Base-by-base conservation (phyloP, 2,888 invertebrate genomes). In the Acrobasis repandana region DNA sequence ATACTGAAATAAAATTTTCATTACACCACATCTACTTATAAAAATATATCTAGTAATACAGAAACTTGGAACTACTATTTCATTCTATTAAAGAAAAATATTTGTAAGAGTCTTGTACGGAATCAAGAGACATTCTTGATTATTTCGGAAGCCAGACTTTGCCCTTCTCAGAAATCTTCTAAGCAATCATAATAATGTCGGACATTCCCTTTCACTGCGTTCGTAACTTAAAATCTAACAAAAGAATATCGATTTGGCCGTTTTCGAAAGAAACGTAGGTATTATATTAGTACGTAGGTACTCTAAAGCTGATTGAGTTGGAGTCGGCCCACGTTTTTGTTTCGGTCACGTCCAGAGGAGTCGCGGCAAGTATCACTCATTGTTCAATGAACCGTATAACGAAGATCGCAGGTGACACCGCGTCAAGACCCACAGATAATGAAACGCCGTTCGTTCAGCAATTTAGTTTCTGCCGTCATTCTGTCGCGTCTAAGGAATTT, bases 401-500 rank as follows among this genome's bases (percentile, higher is more conserved):
- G 83, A 85, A 82, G 78, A 82, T 83, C 79, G 69, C 75, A 79
- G 51, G 38, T 58, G n/a, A 64, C 56, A 63, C 60, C 61, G 63
- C 63, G 63, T 61, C 57, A 62, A 38, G 63, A 65, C 63, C 64
- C 62, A 71, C 66, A 65, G 65, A 73, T 76, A 80, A 76, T 76
- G 72, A 76, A 80, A 77, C 73, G 71, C 74, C 73, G 73, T 72
- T 66, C 69, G 73, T 72, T 66, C 69, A 70, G 71, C 70, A 77
- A 78, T 81, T 79, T 78, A 72, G 73, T 74, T 76, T 69, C 69
- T 73, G 70, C 70, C 61, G 67, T 69, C 69, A 71, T 67, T 70
- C 67, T 63, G 63, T 63, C 72, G 73, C 77, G 77, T 75, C 78
- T 72, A 72, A 76, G 74, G 81, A 85, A 83, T 85, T 79, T 82